These are phyloP conservation scores for Burhinus oedicnemus DNA, from an alignment of 2,113 vertebrate species.

Conservation along the genomic window DNA sequence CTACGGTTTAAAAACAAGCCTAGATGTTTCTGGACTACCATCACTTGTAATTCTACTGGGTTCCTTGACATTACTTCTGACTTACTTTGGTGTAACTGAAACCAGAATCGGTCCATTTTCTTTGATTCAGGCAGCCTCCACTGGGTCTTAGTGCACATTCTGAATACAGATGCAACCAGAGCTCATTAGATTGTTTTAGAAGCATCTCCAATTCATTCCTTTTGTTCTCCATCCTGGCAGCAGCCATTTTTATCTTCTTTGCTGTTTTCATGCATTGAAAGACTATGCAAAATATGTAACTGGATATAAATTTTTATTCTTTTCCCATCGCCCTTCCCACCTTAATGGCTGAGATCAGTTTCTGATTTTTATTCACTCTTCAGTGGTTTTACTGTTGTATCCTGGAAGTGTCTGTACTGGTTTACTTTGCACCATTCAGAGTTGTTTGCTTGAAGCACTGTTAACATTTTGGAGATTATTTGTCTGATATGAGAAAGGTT, in stretches of 20 bases:
- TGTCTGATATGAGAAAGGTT: constrained; percentile 68
- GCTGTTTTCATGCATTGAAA: background rate
- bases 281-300: constrained; percentile 24
- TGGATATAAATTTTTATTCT: background rate
- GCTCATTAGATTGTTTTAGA: background rate
- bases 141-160: background rate
- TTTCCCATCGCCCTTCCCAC: background rate
- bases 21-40: background rate
- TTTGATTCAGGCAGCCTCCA: background rate
- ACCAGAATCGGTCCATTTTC: background rate
- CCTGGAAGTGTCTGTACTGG: constrained; percentile 49
- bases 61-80: background rate
- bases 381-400: constrained; percentile 43
- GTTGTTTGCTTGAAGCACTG: constrained; percentile 64
- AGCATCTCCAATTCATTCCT: constrained; percentile 11
- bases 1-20: background rate
- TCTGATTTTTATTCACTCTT: background rate
- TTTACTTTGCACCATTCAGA: constrained; percentile 70
- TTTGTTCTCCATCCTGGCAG: constrained; percentile 2
- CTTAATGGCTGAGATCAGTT: background rate
- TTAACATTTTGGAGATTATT: constrained; percentile 64
- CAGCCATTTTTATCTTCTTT: background rate
- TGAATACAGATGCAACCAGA: background rate
- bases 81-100: background rate
- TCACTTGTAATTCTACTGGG: background rate